Conservation (phyloP, 2,113 vertebrate species). For the Labeo rohita region DNA sequence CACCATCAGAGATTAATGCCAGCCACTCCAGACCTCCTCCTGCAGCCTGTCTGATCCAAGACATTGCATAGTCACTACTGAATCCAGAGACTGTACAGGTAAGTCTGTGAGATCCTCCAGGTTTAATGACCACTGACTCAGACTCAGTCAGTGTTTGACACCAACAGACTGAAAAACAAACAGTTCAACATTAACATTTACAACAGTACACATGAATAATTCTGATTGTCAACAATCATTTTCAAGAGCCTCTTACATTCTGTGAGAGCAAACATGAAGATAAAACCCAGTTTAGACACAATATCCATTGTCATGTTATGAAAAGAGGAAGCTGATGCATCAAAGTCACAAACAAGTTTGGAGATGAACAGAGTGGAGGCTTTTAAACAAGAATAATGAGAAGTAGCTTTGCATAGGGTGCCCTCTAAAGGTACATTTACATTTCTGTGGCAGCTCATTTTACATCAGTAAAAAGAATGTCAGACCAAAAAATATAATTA, state of each 20-base stretch:
- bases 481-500: too few species aligned
- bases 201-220: background rate
- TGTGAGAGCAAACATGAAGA: slow-evolving; percentile 2
- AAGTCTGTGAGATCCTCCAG: too few species aligned
- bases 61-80: too few species aligned
- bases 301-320: background rate
- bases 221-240: background rate
- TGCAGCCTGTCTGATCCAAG: too few species aligned
- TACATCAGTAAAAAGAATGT: too few species aligned
- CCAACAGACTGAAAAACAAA: slow-evolving; percentile 32
- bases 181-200: background rate
- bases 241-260: background rate
- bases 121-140: too few species aligned
- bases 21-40: too few species aligned
- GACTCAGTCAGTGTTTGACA: slow-evolving; percentile 4
- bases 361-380: background rate
- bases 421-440: too few species aligned
- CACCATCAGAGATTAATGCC: too few species aligned
- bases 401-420: background rate
- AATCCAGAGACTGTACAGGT: too few species aligned
- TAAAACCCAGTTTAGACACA: background rate
- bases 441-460: too few species aligned
- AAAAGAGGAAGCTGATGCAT: background rate
- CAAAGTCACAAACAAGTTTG: background rate
- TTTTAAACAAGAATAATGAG: background rate